Base-by-base conservation (phyloP, 2,797 vertebrate species). In the Hydrophis major region DNA sequence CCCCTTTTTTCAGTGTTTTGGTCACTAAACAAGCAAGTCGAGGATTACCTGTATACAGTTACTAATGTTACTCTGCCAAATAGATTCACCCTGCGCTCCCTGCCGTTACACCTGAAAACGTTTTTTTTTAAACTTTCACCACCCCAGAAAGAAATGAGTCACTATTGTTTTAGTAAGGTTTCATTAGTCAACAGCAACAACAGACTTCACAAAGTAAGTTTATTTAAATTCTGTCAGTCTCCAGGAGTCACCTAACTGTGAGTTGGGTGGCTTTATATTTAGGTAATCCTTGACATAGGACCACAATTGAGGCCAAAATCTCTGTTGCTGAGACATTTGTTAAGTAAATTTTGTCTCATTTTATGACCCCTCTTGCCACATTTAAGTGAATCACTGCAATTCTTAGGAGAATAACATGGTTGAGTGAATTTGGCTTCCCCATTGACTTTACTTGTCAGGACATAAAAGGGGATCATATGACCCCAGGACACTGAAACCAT, bases 121-220 rank as follows among this genome's bases (percentile, higher is more conserved):
- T 6, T 74, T 87, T 88, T 94, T 74, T 66, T 37, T 32, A 32
- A 37, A 78, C 11, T 89, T 0, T 1, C 50, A 93, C 37, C 2
- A 63, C 53, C 47, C 50, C 83, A 18, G 27, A 47, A 22, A 18
- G 61, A 59, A 28, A 32, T 92, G 42, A 22, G 22, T 57, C 63
- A 32, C 42, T 27, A 63, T 59, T 20, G 47, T 88, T 42, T 37
- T 37, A 4, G 4, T 53, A 7, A 11, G 18, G 18, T 87, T 66
- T 87, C 94, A 55, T 91, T 83, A 90, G 95, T 37, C 32, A 92
- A 78, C 42, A 78, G 37, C 0, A 95, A n/a, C 53, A 1, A 57
- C 37, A 55, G 74, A 2, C 8, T 6, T 1, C 90, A 42, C 16
- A 94, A n/a, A 69, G 1, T 32, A 74, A 3, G 66, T 74, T 74